These are phyloP conservation scores for Vanessa cardui DNA, from an alignment of 2,888 invertebrate genomes.

Conservation along the genomic window DNA sequence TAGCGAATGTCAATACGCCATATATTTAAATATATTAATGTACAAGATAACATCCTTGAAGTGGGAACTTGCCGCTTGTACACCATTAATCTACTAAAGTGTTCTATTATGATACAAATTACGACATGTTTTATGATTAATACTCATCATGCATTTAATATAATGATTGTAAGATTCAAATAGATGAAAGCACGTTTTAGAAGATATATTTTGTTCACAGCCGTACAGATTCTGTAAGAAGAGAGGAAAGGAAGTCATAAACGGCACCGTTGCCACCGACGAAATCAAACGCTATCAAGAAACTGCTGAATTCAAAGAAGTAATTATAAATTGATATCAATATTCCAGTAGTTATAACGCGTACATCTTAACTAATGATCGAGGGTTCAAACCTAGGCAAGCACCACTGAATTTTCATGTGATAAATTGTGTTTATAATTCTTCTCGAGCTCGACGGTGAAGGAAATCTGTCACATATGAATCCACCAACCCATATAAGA, in stretches of 20 bases:
- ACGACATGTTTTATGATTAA: neutral
- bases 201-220: constrained; percentile 35
- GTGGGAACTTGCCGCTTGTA: too few species aligned
- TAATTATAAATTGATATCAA: neutral
- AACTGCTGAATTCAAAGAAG: constrained; percentile 33
- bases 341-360: too few species aligned
- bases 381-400: too few species aligned
- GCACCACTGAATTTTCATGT: too few species aligned
- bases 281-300: constrained; percentile 35
- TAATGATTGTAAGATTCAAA: neutral
- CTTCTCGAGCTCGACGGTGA: too few species aligned
- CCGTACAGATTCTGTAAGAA: constrained; percentile 60
- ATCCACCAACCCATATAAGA: too few species aligned
- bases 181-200: too few species aligned
- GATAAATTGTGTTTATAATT: too few species aligned
- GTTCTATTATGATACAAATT: neutral
- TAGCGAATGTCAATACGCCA: too few species aligned
- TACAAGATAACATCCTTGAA: neutral
- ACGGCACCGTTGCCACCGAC: constrained; percentile 35
- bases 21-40: too few species aligned
- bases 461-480: too few species aligned
- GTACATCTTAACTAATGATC: too few species aligned
- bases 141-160: neutral
- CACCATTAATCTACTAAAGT: neutral
- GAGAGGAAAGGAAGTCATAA: constrained; percentile 53